Conservation (phyloP, 2,888 invertebrate species). For the Congeria kusceri region DNA sequence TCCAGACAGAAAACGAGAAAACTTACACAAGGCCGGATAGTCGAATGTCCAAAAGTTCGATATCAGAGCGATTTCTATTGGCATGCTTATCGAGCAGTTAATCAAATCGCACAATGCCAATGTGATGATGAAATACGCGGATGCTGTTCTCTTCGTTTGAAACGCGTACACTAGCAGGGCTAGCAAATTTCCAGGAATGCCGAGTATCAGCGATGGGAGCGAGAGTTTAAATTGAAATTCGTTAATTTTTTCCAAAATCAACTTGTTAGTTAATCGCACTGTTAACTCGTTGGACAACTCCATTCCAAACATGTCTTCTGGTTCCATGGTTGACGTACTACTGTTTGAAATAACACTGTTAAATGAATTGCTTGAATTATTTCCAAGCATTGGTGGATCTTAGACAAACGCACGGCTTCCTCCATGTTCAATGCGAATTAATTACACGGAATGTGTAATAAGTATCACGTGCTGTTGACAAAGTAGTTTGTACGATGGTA, state of each 20-base stretch:
- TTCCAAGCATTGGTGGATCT: too few relatives aligned
- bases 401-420: too few relatives aligned
- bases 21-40: slow-evolving; percentile 46
- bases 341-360: too few relatives aligned
- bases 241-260: slow-evolving; percentile 30
- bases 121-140: slow-evolving; percentile 57
- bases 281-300: too few relatives aligned
- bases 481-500: too few relatives aligned
- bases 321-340: too few relatives aligned
- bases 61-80: slow-evolving; percentile 46
- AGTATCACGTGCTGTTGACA: too few relatives aligned
- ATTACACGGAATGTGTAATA: too few relatives aligned
- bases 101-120: slow-evolving; percentile 50
- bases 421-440: too few relatives aligned
- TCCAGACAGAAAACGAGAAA: slow-evolving; percentile 42
- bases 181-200: slow-evolving; percentile 51
- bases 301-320: too few relatives aligned
- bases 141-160: slow-evolving; percentile 55
- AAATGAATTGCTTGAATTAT: too few relatives aligned
- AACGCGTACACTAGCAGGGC: slow-evolving; percentile 55
- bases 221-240: slow-evolving; percentile 38
- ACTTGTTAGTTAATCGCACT: not conserved
- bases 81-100: slow-evolving; percentile 45
- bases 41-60: slow-evolving; percentile 53
- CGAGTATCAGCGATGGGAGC: slow-evolving; percentile 46